These are phyloP conservation scores for Drosophila quadrilineata DNA, from an alignment of 1,140 invertebrate species.

Conservation along the genomic window DNA sequence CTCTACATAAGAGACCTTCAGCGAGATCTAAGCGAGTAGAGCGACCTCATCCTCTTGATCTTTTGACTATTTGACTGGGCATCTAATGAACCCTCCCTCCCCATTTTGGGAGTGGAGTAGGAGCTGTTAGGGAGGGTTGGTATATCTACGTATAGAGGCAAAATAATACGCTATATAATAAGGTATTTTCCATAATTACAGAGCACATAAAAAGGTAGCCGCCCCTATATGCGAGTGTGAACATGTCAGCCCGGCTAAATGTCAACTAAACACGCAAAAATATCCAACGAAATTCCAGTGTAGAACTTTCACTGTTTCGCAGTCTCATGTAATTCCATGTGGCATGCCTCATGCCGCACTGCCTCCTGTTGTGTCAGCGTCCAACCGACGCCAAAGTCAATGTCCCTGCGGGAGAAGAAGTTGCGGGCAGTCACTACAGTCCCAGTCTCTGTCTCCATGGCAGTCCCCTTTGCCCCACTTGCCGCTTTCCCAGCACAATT, in stretches of 20 bases:
- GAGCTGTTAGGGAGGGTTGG: too few relatives aligned
- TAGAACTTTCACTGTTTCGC: slow-evolving; percentile 64
- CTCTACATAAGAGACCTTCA: too few relatives aligned
- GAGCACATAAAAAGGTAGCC: slow-evolving; percentile 53
- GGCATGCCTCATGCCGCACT: not conserved
- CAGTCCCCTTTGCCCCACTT: too few relatives aligned
- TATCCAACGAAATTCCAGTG: slow-evolving; percentile 43
- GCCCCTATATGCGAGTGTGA: slow-evolving; percentile 57
- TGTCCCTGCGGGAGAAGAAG: slow-evolving; percentile 10
- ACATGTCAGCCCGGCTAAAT: slow-evolving; percentile 72
- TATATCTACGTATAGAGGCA: too few relatives aligned
- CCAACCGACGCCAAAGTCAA: slow-evolving; percentile 35
- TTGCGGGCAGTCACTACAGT: too few relatives aligned
- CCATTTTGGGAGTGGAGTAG: not conserved
- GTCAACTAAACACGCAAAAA: slow-evolving; percentile 70
- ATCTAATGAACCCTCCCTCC: slow-evolving; percentile 18
- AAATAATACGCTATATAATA: slow-evolving; percentile 24
- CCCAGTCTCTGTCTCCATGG: not conserved
- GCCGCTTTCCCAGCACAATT: too few relatives aligned
- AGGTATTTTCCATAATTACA: slow-evolving; percentile 38
- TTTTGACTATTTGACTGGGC: too few relatives aligned
- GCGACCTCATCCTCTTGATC: too few relatives aligned
- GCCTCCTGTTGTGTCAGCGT: slow-evolving; percentile 1
- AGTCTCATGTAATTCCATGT: slow-evolving; percentile 22
- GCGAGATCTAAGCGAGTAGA: not conserved